phyloP scores from a whole-genome alignment of 2,888 invertebrate species.

The Chouioia cunea region DNA sequence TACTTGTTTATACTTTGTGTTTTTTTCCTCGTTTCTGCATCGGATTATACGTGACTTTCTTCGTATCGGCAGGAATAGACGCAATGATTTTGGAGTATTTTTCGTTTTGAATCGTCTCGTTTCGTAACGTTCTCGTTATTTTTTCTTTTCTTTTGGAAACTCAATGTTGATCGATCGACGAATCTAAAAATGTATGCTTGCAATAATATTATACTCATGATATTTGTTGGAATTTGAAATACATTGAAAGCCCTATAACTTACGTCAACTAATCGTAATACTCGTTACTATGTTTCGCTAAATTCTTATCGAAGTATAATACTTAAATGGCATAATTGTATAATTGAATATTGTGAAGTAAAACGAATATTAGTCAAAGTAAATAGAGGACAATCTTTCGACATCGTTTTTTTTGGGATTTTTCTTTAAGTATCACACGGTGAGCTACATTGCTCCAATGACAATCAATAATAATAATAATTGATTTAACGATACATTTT shows the following conservation, averaged over 20 bases:
- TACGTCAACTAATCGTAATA: no score
- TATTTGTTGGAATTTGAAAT: constrained; percentile 14
- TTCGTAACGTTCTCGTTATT: background rate
- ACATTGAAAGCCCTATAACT: constrained; percentile 15
- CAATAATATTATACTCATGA: constrained; percentile 1
- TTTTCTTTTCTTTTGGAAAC: background rate
- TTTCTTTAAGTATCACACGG: background rate
- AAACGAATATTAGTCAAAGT: no score
- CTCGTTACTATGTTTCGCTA: no score
- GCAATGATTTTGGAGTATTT: constrained; percentile 35
- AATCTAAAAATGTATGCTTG: constrained; percentile 19
- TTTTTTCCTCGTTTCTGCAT: constrained; percentile 18
- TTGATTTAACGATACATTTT: background rate
- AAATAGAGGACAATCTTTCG: no score
- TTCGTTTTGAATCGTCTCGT: constrained; percentile 7
- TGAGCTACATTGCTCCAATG: constrained; percentile 1
- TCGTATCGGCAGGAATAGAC: constrained; percentile 46
- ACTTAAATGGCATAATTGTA: no score
- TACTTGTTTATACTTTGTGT: constrained; percentile 15
- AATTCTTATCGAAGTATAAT: no score
- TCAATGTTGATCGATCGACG: constrained; percentile 34
- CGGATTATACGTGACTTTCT: constrained; percentile 40
- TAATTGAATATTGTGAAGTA: no score
- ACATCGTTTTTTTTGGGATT: background rate
- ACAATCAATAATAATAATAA: constrained; percentile 28